Base-by-base conservation (phyloP, 2,113 vertebrate genomes). In the Catharus bicknelli region DNA sequence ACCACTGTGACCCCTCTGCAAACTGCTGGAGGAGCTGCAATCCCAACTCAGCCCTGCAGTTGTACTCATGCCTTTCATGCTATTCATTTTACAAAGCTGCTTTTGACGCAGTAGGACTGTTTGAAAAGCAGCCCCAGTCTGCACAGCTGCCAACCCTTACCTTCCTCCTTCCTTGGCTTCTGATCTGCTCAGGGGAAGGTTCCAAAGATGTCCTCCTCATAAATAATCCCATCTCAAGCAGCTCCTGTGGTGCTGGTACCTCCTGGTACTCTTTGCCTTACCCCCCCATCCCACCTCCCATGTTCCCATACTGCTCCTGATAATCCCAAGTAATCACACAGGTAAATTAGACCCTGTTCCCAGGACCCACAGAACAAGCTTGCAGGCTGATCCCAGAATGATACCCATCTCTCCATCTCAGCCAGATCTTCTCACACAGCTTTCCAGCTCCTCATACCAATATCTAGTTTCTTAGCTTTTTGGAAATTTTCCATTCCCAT, bases 181-280 rank as follows among this genome's bases (percentile, higher is more conserved):
- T 77, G 32, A 68, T 63, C 54, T 72, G 63, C 73, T 77, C 29
- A 27, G 22, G 23, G 7, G 7, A 18, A 26, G 10, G 13, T 27
- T 83, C 43, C 57, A 81, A 0, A 48, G 7, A 26, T 2, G 2
- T 32, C 30, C 8, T 76, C 38, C 34, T 55, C 73, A 51, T 16
- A 67, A 67, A 38, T 32, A 73, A 81, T 1, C 8, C 36, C 77
- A 78, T 27, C 42, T 43, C 30, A 81, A 76, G 43, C 38, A 91
- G 59, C n/a, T 84, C 36, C 54, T 69, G 19, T 0, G 0, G 25
- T 22, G 38, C 20, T 1, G 0, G 29, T 22, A n/a, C 22, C 15
- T 6, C 12, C 18, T 0, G 0, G 6, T 43, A 23, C 10, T 74
- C 61, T 69, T 21, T 6, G 9, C 36, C 36, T 61, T 59, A 36